Conservation (phyloP, 2,113 vertebrate species). For the Galeopterus variegatus region DNA sequence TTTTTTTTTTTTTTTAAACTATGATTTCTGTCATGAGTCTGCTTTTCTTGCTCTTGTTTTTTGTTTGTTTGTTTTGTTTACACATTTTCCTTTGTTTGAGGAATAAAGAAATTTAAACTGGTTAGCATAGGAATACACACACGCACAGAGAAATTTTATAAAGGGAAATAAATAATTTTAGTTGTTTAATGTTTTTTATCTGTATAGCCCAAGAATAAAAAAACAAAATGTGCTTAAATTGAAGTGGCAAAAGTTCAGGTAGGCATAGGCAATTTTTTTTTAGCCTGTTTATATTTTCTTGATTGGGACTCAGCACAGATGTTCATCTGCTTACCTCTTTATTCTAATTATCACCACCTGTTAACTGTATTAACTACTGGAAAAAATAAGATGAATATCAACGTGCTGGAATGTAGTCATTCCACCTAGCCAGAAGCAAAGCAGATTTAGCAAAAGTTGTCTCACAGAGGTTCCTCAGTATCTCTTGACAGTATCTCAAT, state of each 20-base stretch:
- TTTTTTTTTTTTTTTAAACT: neutral
- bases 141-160: too few species aligned
- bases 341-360: slow-evolving; percentile 54
- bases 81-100: neutral
- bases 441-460: neutral
- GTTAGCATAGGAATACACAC: neutral
- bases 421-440: neutral
- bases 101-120: neutral
- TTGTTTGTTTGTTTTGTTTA: neutral
- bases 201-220: too few species aligned
- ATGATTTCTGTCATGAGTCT: neutral
- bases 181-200: too few species aligned
- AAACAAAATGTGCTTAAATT: too few species aligned
- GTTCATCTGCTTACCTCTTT: neutral
- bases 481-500: too few species aligned
- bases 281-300: neutral
- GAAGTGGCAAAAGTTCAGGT: too few species aligned
- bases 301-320: neutral
- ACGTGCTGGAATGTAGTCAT: neutral
- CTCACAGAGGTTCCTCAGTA: neutral
- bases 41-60: neutral
- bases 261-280: too few species aligned
- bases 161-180: too few species aligned
- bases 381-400: neutral
- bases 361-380: slow-evolving; percentile 11